Evolutionary conservation across 2,888 invertebrate genomes (phyloP).

Genomic region (Sarcophaga rosellei): DNA sequence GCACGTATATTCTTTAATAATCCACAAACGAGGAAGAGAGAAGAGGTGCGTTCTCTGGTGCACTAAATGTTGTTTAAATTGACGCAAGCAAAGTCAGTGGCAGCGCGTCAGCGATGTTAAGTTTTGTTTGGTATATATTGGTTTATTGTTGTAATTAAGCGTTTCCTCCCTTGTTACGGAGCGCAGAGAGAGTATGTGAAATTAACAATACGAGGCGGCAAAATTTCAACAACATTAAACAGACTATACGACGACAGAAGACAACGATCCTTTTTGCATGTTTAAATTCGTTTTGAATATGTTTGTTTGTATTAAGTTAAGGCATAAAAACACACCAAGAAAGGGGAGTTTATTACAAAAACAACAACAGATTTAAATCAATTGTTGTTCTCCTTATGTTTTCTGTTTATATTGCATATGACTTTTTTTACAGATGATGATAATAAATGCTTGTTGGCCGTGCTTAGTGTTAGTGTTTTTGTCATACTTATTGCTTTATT

Average conservation of each 20-base stretch:
- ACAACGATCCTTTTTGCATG: conserved; percentile 25
- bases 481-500: conserved; percentile 19
- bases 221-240: conserved; percentile 31
- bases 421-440: conserved; percentile 34
- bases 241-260: conserved; percentile 14
- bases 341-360: conserved; percentile 34
- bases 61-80: background rate
- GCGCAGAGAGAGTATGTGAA: conserved; percentile 38
- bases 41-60: too few species aligned
- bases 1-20: conserved; percentile 29
- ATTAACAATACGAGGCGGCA: conserved; percentile 52
- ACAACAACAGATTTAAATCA: conserved; percentile 20
- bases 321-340: conserved; percentile 1
- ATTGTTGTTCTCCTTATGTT: conserved; percentile 9
- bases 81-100: conserved; percentile 1
- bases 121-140: conserved; percentile 22
- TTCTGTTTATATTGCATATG: conserved; percentile 11
- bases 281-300: background rate
- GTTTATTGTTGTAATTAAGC: conserved; percentile 48
- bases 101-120: background rate
- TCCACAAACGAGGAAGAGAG: conserved; percentile 33
- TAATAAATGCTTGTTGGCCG: conserved; percentile 32
- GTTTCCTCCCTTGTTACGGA: conserved; percentile 64
- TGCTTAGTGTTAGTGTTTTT: conserved; percentile 8
- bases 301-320: background rate